A percentile compares a stretch with the other conserved stretches of the same genome.
Evolutionary conservation across 64 coral and sea anemone genomes (phyloP).

Genomic region (Pocillopora verrucosa): DNA sequence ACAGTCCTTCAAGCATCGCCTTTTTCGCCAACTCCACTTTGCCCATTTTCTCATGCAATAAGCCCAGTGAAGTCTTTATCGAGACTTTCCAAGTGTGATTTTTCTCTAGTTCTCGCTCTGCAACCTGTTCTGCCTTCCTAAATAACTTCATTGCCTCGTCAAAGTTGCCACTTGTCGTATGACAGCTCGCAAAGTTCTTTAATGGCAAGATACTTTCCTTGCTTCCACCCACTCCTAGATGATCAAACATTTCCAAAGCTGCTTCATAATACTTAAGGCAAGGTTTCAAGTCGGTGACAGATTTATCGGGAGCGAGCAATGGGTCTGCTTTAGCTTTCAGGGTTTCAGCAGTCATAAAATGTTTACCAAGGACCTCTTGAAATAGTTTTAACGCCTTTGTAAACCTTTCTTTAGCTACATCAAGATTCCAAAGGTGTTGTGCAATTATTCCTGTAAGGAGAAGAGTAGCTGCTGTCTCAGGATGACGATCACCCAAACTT

Average conservation of each 20-base stretch:
- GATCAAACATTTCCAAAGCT: constrained; percentile 23
- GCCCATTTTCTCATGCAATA: neutral
- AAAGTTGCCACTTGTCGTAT: neutral
- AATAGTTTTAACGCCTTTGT: constrained; percentile 10
- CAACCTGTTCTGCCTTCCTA: neutral
- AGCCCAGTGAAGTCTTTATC: constrained; percentile 14
- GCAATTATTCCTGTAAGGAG: constrained; percentile 3
- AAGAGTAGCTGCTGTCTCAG: constrained; percentile 1
- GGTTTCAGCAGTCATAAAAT: constrained; percentile 17
- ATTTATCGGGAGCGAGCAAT: neutral
- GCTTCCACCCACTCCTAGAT: neutral
- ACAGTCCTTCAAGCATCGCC: no score
- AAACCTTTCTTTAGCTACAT: constrained; percentile 33
- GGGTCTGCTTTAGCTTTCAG: constrained; percentile 11
- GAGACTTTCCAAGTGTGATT: constrained; percentile 33
- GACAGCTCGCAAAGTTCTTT: constrained; percentile 24
- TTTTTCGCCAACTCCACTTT: neutral
- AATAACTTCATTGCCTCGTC: constrained; percentile 17
- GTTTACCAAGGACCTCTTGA: constrained; percentile 2
- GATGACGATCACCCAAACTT: neutral
- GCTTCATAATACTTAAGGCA: neutral
- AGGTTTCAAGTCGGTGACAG: neutral
- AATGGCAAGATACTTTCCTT: constrained; percentile 26
- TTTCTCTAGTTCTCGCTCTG: constrained; percentile 16
- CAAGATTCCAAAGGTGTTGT: neutral